Percentiles rank a stretch among this genome's conserved stretches.
phyloP scores from a whole-genome alignment of 2,797 vertebrate genomes.

The Sebastes reedi region DNA sequence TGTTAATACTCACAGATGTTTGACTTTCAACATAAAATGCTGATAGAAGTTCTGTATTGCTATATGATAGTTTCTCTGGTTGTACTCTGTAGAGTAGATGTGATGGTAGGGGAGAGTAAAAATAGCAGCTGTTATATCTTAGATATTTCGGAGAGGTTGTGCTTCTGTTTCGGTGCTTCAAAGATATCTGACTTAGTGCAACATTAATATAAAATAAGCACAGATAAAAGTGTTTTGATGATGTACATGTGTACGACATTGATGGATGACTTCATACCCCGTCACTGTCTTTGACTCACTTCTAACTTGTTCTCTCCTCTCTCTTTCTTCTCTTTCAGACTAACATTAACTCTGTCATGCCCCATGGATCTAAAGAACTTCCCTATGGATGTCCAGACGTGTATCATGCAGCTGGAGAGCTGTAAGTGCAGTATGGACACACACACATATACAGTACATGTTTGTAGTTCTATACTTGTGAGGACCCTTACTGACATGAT shows the following conservation, averaged over 20 bases:
- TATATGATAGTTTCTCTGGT: neutral
- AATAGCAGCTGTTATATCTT: neutral
- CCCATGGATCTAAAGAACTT: conserved; percentile 99
- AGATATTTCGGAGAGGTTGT: neutral
- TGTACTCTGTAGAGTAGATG: neutral
- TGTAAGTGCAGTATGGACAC: conserved; percentile 85
- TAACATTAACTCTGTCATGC: conserved; percentile 95
- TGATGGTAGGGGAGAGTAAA: neutral
- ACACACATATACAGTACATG: neutral
- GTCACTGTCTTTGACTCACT: neutral
- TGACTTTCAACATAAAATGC: neutral
- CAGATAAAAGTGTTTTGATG: neutral
- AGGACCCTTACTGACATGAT: neutral
- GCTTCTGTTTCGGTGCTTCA: neutral
- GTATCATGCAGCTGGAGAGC: conserved; percentile 98
- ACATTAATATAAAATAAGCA: conserved; percentile 4
- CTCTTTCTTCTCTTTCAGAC: conserved; percentile 73
- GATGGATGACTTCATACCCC: neutral
- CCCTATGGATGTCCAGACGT: conserved; percentile 98
- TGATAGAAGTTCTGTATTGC: neutral
- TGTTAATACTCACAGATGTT: neutral
- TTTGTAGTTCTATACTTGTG: neutral
- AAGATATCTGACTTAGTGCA: neutral
- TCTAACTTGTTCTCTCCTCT: neutral
- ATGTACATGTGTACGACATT: neutral